These are phyloP conservation scores for Tetraodon nigroviridis DNA, from an alignment of 2,113 vertebrate genomes.

Conservation along the genomic window DNA sequence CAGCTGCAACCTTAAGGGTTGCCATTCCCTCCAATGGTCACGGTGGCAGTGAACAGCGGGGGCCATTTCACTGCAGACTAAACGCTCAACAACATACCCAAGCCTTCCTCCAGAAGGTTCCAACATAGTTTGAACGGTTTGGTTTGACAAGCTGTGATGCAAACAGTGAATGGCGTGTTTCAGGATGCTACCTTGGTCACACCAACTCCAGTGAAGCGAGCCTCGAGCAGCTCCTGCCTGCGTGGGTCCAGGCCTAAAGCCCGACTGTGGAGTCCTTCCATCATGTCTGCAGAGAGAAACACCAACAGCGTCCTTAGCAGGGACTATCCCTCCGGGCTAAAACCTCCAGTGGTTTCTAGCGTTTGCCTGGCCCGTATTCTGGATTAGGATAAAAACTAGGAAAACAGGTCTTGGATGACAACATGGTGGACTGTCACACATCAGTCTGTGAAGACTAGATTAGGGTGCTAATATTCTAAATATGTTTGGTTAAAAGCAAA, in stretches of 20 bases:
- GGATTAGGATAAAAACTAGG: too few relatives aligned
- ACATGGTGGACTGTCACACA: too few relatives aligned
- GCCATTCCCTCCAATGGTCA: conserved; percentile 51
- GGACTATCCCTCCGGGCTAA: background rate
- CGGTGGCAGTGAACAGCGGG: conserved; percentile 18
- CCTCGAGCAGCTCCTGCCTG: conserved; percentile 95
- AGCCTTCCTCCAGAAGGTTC: background rate
- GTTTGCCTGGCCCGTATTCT: too few relatives aligned
- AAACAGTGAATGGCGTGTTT: background rate
- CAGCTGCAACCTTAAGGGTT: conserved; percentile 31
- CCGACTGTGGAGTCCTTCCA: conserved; percentile 97
- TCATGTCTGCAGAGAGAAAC: conserved; percentile 84
- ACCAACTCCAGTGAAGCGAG: conserved; percentile 95
- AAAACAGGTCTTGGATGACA: too few relatives aligned
- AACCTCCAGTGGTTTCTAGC: too few relatives aligned
- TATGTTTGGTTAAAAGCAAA: too few relatives aligned
- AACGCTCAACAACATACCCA: too few relatives aligned
- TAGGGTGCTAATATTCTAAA: too few relatives aligned
- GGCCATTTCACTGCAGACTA: conserved; percentile 37
- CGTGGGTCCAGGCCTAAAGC: conserved; percentile 87
- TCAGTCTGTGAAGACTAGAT: too few relatives aligned
- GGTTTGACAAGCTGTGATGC: conserved; percentile 10
- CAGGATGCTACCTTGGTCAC: conserved; percentile 88
- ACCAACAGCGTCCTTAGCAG: background rate
- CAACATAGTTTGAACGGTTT: background rate